Evolutionary conservation across 1,140 invertebrate genomes (phyloP), one percentile per base, ranked within the genome.

Genomic region (Paracyclopina nana): DNA sequence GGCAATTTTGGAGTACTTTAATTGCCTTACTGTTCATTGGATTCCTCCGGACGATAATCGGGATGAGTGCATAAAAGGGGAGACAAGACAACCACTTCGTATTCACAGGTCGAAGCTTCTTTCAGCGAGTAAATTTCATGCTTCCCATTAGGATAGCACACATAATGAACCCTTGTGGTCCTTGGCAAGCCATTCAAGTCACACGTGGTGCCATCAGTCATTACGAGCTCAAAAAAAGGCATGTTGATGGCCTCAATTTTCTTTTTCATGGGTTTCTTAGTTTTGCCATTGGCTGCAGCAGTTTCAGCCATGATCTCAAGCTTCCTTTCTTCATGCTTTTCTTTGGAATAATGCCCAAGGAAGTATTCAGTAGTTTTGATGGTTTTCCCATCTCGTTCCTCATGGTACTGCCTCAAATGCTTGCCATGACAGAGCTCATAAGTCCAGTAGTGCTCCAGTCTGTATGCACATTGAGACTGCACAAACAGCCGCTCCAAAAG

Each of bases 401-500:
- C 90, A 64, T 96, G 90, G 66, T 88, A 96, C 61, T 97, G 92
- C 9, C 82, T 69, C 2, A 96, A 74, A 63, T 80, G 78, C 56
- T 73, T 70, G 4, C 88, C 88, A 69, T 96, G 91, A 61, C 92
- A 96, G 8, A 97, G 69, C 67, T 96, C 88, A 68, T 96, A 97
- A 0, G 82, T 88, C 92, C 91, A 96, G 63, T 92, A 97, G 31
- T 79, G 78, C 63, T 96, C 91, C 50, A 95, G 68, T 75, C 80
- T 55, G 41, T 60, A 38, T 5, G 34, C 34, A 20, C 34, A 38
- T 20, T n/a, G 14, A n/a, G 14, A 16, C 20, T 38, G 34, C 4
- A 38, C n/a, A 20, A 38, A 38, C 34, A 38, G 20, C 34, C 20
- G n/a, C 20, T 38, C n/a, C 3, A 38, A 20, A n/a, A 38, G 34